Base-by-base conservation (phyloP, 2,888 invertebrate genomes). In the Xylota segnis region DNA sequence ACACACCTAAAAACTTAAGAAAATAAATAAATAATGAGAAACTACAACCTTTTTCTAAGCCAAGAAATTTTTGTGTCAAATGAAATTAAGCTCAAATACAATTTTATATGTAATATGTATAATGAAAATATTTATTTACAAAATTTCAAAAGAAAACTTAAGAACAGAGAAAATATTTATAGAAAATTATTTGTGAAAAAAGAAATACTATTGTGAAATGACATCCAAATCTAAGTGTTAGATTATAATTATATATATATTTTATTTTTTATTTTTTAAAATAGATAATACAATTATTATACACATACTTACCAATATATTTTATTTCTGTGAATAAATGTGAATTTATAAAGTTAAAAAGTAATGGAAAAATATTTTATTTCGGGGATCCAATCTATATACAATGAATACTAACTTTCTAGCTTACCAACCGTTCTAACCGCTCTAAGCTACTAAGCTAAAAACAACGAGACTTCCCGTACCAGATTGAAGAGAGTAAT, bases 271-370 rank as follows among this genome's bases (percentile, higher is more conserved):
- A 23, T 2, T 23, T 40, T 43, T 18, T 37, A 9, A 45, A 56
- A 43, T 58, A 56, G 58, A 34, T 27, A 32, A 23, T 14, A 40
- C n/a, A 52, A 70, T 23, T 45, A 56, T 43, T 29, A 27, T 18
- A 14, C 14, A 16, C 40, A 56, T 56, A 50, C 34, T 58, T 47
- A 45, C 18, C 58, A 52, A 70, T 32, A 63, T 70, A 77, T 77
- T 78, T 77, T 61, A 61, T 52, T 71, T 71, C 70, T 52, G 63
- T 78, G 54, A 70, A 78, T 78, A 78, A 78, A 78, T 71, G 78
- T 78, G 70, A 63, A 78, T 71, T 61, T 71, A 29, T 78, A 63
- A 78, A 71, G 32, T 52, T 12, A 34, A 66, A 66, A 50, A 66
- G 18, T 16, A 52, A n/a, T n/a, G n/a, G n/a, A n/a, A n/a, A n/a